Percentiles rank a stretch among this genome's conserved stretches.
phyloP scores from a whole-genome alignment of 64 coral and sea anemone genomes.

The Montipora cactus region DNA sequence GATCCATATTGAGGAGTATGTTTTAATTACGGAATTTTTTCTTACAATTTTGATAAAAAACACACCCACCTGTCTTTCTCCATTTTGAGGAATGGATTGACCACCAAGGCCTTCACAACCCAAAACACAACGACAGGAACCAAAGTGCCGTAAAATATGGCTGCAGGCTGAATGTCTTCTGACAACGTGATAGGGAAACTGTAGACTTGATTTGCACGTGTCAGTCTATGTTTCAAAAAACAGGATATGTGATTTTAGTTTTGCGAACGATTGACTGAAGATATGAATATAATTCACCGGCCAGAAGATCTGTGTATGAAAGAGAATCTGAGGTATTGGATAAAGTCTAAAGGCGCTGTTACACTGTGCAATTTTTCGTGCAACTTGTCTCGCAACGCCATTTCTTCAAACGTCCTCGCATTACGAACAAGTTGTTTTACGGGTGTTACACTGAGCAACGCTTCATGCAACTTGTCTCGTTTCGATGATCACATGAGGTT shows the following conservation, averaged over 20 bases:
- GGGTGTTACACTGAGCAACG: too few species aligned
- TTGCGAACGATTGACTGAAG: not conserved
- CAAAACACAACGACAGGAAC: slow-evolving; percentile 76
- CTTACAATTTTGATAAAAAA: not conserved
- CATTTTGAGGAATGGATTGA: slow-evolving; percentile 89
- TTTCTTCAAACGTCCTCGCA: too few species aligned
- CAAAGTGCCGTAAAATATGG: slow-evolving; percentile 94
- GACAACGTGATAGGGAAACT: slow-evolving; percentile 88
- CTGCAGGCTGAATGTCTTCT: slow-evolving; percentile 80
- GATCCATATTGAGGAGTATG: too few species aligned
- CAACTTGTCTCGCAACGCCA: too few species aligned
- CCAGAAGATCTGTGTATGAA: too few species aligned
- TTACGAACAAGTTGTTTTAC: too few species aligned
- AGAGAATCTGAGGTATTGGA: too few species aligned
- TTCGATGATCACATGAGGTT: too few species aligned
- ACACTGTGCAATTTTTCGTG: too few species aligned
- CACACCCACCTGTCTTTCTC: slow-evolving; percentile 90
- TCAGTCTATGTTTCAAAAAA: slow-evolving; percentile 72
- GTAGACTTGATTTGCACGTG: slow-evolving; percentile 85
- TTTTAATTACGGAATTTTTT: not conserved
- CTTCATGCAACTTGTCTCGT: too few species aligned
- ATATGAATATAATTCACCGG: too few species aligned
- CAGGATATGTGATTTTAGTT: not conserved
- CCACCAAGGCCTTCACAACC: slow-evolving; percentile 75
- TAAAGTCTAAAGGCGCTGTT: too few species aligned